A percentile compares a stretch with the other conserved stretches of the same genome.
phyloP scores from a whole-genome alignment of 2,113 vertebrate genomes.

The Hystrix brachyura region DNA sequence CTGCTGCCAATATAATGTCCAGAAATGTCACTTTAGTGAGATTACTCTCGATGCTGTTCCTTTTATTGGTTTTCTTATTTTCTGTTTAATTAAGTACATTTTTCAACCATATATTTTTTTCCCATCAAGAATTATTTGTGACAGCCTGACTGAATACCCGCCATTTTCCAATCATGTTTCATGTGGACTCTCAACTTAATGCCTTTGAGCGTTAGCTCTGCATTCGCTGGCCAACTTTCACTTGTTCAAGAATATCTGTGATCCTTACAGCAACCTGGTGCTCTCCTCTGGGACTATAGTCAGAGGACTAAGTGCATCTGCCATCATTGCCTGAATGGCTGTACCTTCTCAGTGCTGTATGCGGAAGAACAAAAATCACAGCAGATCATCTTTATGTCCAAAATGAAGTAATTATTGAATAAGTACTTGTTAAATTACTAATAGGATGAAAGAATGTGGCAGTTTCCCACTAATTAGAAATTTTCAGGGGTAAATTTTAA shows the following conservation, averaged over 20 bases:
- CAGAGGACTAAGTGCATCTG: background rate
- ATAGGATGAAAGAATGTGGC: background rate
- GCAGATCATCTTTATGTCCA: background rate
- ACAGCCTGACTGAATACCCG: background rate
- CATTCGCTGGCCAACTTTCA: background rate
- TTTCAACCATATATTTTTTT: background rate
- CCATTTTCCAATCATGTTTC: constrained; percentile 43
- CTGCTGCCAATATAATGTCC: background rate
- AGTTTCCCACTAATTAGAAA: background rate
- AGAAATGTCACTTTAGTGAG: background rate
- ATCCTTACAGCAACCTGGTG: background rate
- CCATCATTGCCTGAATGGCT: background rate
- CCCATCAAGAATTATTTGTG: background rate
- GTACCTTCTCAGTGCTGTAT: background rate
- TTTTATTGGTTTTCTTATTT: background rate
- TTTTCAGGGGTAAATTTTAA: background rate
- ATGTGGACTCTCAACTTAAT: background rate
- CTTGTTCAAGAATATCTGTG: background rate
- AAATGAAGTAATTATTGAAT: background rate
- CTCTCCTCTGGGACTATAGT: background rate
- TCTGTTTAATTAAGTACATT: constrained; percentile 1
- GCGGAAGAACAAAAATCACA: background rate
- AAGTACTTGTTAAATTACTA: background rate
- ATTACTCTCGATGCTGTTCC: background rate
- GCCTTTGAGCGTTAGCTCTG: constrained; percentile 8